Evolutionary conservation across 1,140 invertebrate species (phyloP).

Genomic region (Dreissena rostriformis): DNA sequence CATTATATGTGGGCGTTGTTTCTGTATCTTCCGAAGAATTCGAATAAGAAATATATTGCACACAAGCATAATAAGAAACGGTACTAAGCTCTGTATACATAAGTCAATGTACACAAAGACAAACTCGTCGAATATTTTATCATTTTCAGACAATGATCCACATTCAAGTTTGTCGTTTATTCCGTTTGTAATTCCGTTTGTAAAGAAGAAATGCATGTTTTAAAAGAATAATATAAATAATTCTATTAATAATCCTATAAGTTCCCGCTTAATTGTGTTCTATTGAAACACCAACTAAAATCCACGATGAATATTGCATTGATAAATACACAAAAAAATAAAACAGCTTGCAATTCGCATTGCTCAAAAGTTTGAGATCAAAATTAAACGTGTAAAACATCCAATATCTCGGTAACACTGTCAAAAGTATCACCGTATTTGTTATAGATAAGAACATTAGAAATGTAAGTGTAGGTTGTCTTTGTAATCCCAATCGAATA

Average conservation of each 20-base stretch:
- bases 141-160: conserved; percentile 34
- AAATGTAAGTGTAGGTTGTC: conserved; percentile 52
- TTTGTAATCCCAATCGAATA: conserved; percentile 13
- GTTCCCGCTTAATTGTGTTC: conserved; percentile 46
- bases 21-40: conserved; percentile 22
- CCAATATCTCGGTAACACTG: conserved; percentile 66
- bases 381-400: conserved; percentile 57
- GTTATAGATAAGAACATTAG: conserved; percentile 60
- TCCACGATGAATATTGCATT: too few relatives aligned
- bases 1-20: conserved; percentile 27
- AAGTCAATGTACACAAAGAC: conserved; percentile 67
- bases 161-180: conserved; percentile 1
- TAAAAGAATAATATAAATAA: conserved; percentile 55
- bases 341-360: conserved; percentile 64
- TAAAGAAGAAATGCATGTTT: conserved; percentile 67
- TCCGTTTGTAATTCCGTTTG: conserved; percentile 66
- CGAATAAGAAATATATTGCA: conserved; percentile 62
- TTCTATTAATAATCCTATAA: conserved; percentile 34
- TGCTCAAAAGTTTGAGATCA: conserved; percentile 60
- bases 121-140: conserved; percentile 62
- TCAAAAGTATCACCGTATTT: conserved; percentile 62
- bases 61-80: conserved; percentile 61
- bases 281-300: too few relatives aligned
- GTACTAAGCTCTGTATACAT: conserved; percentile 53
- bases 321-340: conserved; percentile 69